Base-by-base conservation (phyloP, 2,797 vertebrate genomes). In the Oceanodroma leucorhoa region DNA sequence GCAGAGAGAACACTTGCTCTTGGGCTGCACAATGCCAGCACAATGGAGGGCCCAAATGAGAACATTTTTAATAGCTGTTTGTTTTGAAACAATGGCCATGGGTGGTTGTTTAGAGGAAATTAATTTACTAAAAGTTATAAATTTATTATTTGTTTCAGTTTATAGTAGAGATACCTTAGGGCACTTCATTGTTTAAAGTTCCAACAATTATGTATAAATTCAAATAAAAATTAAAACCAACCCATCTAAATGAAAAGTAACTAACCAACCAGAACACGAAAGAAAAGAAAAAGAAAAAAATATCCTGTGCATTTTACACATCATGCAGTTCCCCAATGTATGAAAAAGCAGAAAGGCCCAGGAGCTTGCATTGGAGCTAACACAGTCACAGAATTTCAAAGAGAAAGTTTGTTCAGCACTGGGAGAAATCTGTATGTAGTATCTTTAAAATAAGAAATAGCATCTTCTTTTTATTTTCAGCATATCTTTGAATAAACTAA, bases 381-480 rank as follows among this genome's bases (percentile, higher is more conserved):
- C 20, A 23, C 7, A 84, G 34, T 11, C 0, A 0, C 11, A 77
- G 11, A 38, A 3, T 50, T 75, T 78, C 77, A 58, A 78, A 79
- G 23, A 66, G 34, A 90, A 89, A 5, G 3, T 83, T 90, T 91
- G 40, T 55, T 72, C 85, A 92, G 60, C 46, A 48, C 23, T 30
- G 21, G n/a, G 21, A 90, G 46, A 87, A 94, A 85, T 54, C 46
- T 78, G 17, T 64, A 71, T 69, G 65, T 81, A 88, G 71, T 79
- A 87, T 60, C 72, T 87, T 93, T 80, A 95, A 92, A 94, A 70
- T 83, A 94, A 78, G 60, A 90, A 96, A 78, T 21, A 27, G 8
- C 50, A 55, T 73, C 18, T 82, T 62, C 79, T 80, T 94, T 95
- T 70, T 91, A 78, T 94, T 94, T 96, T 88, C 70, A 95, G 34